Conservation (phyloP, 2,797 vertebrate species). For the Chanos chanos region DNA sequence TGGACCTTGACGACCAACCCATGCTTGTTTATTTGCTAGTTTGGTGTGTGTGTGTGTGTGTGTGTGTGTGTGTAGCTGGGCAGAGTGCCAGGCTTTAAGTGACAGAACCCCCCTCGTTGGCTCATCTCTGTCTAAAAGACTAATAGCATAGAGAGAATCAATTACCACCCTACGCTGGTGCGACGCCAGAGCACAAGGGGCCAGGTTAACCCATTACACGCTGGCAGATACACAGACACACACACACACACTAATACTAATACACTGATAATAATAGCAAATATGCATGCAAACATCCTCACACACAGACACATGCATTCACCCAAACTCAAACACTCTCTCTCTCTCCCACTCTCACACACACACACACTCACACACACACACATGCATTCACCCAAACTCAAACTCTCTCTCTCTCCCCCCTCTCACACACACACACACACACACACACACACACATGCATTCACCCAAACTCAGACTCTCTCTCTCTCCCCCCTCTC, state of each 20-base stretch:
- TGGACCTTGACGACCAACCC: conserved; percentile 31
- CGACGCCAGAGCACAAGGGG: conserved; percentile 58
- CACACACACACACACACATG: too few relatives aligned
- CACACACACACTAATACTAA: too few relatives aligned
- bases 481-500: not conserved
- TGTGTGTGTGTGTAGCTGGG: conserved; percentile 48
- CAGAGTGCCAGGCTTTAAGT: conserved; percentile 64
- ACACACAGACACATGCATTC: too few relatives aligned
- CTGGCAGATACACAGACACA: not conserved
- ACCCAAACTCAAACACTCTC: not conserved
- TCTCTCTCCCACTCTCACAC: too few relatives aligned
- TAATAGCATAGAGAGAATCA: conserved; percentile 76
- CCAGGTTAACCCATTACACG: conserved; percentile 34
- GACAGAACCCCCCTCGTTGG: conserved; percentile 70
- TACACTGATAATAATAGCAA: too few relatives aligned
- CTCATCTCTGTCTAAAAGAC: conserved; percentile 71
- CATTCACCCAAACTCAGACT: not conserved
- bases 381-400: too few relatives aligned
- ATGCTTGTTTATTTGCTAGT: conserved; percentile 33
- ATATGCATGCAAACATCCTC: too few relatives aligned
- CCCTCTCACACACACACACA: too few relatives aligned
- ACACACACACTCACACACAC: too few relatives aligned
- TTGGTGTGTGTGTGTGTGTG: conserved; percentile 9
- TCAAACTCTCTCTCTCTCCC: too few relatives aligned
- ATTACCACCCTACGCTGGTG: conserved; percentile 70